Evolutionary conservation across 2,888 invertebrate species (phyloP).

Genomic region (Chrysotoxum bicinctum): DNA sequence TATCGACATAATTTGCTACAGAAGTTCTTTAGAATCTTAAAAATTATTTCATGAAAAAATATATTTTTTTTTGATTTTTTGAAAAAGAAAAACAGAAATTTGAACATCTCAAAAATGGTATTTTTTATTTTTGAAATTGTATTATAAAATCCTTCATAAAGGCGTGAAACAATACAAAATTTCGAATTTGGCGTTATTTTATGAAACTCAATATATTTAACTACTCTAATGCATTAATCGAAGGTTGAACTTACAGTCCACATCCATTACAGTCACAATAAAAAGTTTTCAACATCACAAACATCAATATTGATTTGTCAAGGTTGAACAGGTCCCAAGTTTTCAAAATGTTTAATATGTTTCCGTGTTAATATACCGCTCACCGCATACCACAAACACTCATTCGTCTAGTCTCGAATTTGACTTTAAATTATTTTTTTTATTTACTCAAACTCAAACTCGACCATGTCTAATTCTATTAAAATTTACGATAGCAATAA

Average conservation of each 20-base stretch:
- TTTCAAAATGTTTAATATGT: neutral
- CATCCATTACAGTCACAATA: neutral
- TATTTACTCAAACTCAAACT: neutral
- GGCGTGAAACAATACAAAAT: no score
- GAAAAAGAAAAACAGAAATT: no score
- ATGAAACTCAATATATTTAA: no score
- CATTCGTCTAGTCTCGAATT: neutral
- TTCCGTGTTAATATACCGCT: neutral
- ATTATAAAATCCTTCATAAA: no score
- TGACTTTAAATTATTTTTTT: neutral
- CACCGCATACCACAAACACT: neutral
- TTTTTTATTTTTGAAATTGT: no score
- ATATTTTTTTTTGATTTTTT: no score
- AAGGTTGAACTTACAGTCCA: neutral
- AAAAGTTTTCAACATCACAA: neutral
- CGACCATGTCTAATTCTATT: conserved; percentile 12
- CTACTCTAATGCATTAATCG: no score
- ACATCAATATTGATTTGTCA: neutral
- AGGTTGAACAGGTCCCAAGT: neutral
- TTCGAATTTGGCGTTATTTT: no score
- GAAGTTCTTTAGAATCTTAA: no score
- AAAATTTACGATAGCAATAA: conserved; percentile 21
- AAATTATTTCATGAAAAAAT: no score
- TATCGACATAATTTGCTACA: no score
- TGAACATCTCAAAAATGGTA: no score